phyloP scores from a whole-genome alignment of 53 echinoderm and acorn worm genomes.

The Stichopus horrens region DNA sequence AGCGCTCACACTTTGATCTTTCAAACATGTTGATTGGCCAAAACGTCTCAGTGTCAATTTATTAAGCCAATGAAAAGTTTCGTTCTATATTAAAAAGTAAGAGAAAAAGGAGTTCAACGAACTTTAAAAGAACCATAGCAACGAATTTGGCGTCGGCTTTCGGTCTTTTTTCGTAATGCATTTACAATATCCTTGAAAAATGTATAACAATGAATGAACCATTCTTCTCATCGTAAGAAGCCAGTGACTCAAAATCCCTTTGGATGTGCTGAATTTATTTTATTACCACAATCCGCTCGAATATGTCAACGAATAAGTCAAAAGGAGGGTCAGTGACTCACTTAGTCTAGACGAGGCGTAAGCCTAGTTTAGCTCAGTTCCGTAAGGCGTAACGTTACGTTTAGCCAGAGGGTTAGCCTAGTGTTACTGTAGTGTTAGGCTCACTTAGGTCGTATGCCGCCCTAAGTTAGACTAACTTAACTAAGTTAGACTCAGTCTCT shows the following conservation, averaged over 20 bases:
- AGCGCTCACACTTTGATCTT: not conserved
- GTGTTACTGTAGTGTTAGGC: not conserved
- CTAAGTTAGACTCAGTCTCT: no score
- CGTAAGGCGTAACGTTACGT: not conserved
- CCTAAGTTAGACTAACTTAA: no score
- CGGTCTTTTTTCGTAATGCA: no score
- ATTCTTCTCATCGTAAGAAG: no score
- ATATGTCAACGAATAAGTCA: slow-evolving; percentile 25
- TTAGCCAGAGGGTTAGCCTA: not conserved
- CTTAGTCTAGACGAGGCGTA: not conserved
- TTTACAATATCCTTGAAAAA: no score
- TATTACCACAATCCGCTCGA: not conserved
- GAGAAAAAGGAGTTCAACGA: slow-evolving; percentile 3
- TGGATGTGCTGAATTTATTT: no score
- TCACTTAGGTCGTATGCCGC: not conserved
- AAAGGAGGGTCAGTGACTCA: slow-evolving; percentile 21
- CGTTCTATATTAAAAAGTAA: not conserved
- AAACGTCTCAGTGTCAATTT: no score
- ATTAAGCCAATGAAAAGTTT: slow-evolving; percentile 20
- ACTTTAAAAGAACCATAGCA: slow-evolving; percentile 36
- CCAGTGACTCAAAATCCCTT: no score
- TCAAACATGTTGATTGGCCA: not conserved
- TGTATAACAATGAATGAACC: no score
- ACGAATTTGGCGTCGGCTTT: slow-evolving; percentile 33
- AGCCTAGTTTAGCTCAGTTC: not conserved